Evolutionary conservation across 2,113 vertebrate genomes (phyloP).

Genomic region (Pyxicephalus adspersus): DNA sequence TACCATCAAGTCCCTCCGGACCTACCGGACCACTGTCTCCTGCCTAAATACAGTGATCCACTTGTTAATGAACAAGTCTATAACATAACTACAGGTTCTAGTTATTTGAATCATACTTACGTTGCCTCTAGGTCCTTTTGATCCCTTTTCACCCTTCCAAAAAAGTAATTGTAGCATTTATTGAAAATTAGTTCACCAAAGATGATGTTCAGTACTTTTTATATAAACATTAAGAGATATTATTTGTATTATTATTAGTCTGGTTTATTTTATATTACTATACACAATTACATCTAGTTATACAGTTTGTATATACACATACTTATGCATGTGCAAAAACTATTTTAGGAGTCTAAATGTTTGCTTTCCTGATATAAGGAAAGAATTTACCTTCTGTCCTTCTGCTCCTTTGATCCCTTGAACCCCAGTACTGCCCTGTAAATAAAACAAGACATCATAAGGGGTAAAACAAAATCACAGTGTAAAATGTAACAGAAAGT

Average conservation of each 20-base stretch:
- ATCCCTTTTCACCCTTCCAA: constrained; percentile 65
- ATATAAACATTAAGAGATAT: too few relatives aligned
- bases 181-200: background rate
- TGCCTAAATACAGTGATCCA: constrained; percentile 63
- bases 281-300: too few relatives aligned
- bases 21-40: constrained; percentile 69
- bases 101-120: constrained; percentile 59
- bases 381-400: constrained; percentile 65
- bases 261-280: too few relatives aligned
- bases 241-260: too few relatives aligned
- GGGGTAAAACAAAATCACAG: background rate
- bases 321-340: too few relatives aligned
- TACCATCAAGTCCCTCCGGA: constrained; percentile 67
- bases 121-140: constrained; percentile 72
- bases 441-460: constrained; percentile 30
- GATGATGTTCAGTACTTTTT: too few relatives aligned
- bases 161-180: background rate
- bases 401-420: constrained; percentile 67
- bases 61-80: background rate
- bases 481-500: too few relatives aligned
- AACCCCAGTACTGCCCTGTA: constrained; percentile 71
- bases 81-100: background rate
- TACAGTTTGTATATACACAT: too few relatives aligned
- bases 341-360: too few relatives aligned
- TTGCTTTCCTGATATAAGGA: too few relatives aligned